These are phyloP conservation scores for Hippoglossus hippoglossus DNA, from an alignment of 2,797 vertebrate species.

Conservation along the genomic window DNA sequence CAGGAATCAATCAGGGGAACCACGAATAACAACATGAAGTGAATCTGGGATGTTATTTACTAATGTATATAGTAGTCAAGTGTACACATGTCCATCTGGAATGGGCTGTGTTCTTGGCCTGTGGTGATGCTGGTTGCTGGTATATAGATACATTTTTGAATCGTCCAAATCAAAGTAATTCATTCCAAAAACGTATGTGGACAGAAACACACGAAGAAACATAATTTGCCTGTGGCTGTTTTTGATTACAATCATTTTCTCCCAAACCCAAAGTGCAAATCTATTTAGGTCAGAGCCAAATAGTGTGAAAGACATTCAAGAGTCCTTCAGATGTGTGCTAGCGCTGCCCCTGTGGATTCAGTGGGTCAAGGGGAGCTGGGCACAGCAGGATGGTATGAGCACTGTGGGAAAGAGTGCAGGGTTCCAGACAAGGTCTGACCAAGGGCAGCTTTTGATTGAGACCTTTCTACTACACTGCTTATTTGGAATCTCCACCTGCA, in stretches of 20 bases:
- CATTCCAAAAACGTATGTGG: neutral
- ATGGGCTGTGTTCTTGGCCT: no score
- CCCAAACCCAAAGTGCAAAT: constrained; percentile 30
- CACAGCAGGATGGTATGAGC: constrained; percentile 71
- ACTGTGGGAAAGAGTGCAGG: constrained; percentile 67
- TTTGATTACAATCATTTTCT: neutral
- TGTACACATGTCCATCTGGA: no score
- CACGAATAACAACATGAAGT: neutral
- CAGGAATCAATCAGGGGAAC: constrained; percentile 7
- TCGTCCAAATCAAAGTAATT: neutral
- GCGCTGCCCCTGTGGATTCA: constrained; percentile 74
- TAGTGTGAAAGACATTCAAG: constrained; percentile 65
- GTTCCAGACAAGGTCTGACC: constrained; percentile 65
- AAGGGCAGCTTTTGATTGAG: constrained; percentile 73
- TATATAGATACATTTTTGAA: neutral
- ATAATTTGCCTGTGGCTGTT: neutral
- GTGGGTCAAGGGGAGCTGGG: constrained; percentile 75
- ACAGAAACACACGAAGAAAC: neutral
- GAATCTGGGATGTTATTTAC: neutral
- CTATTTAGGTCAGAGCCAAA: constrained; percentile 44
- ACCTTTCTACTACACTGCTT: constrained; percentile 68
- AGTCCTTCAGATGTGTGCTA: constrained; percentile 72
- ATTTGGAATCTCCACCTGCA: constrained; percentile 59
- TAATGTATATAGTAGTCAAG: neutral
- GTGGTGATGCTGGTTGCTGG: no score